These are phyloP conservation scores for Diachasma alloeum DNA, from an alignment of 1,140 invertebrate species.

Conservation along the genomic window DNA sequence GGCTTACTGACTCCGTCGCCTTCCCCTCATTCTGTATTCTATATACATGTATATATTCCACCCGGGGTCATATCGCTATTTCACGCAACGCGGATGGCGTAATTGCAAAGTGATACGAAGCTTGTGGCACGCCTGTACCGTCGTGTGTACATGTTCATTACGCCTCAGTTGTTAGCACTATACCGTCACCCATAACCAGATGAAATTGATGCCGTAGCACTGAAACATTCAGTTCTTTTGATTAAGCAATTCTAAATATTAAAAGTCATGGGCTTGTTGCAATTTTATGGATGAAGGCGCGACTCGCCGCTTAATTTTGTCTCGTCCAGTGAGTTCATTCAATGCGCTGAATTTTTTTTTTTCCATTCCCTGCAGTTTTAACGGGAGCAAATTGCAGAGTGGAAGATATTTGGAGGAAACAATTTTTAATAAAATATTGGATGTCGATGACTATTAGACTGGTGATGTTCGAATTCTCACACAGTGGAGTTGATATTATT, in stretches of 20 bases:
- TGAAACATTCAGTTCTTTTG: background rate
- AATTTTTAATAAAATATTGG: no score
- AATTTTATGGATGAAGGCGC: no score
- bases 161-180: background rate
- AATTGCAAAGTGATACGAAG: background rate
- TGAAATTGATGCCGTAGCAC: background rate
- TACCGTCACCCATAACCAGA: background rate
- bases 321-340: no score
- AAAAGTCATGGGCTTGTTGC: background rate
- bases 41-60: background rate
- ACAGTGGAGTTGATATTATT: no score
- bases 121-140: background rate
- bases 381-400: no score
- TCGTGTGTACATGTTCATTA: conserved; percentile 6
- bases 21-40: background rate
- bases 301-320: no score
- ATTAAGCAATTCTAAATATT: background rate
- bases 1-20: background rate
- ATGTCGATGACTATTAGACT: no score
- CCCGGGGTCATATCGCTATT: conserved; percentile 1
- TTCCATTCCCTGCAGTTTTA: no score
- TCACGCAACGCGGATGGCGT: conserved; percentile 8
- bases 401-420: no score
- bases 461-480: no score
- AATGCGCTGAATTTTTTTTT: no score